Evolutionary conservation across 2,888 invertebrate species (phyloP), one percentile per base, ranked within the genome.

Genomic region (Crossocerus cetratus): DNA sequence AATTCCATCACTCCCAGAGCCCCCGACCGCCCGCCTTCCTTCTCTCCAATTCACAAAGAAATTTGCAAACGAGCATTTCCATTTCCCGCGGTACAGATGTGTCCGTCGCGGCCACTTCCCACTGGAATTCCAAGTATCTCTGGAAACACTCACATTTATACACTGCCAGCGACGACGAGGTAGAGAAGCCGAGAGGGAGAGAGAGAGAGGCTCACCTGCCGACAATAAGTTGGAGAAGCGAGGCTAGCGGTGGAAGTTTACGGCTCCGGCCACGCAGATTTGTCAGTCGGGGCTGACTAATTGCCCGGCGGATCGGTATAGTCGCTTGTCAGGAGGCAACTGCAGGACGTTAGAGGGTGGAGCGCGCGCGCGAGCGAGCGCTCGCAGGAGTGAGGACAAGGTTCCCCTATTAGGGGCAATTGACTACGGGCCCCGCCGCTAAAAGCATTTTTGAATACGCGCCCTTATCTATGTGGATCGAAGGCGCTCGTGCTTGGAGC

Each of bases 361-460:
- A 32, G 32, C 32, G 32, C 32, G 23, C n/a, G 21, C 14, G 23
- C n/a, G n/a, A n/a, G n/a, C n/a, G n/a, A n/a, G n/a, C n/a, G n/a
- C n/a, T n/a, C 42, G 32, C 32, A 61, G 65, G 65, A 65, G 65
- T 49, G 68, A 69, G 63, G 65, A 82, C 82, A 78, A 75, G 85
- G 65, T 83, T 83, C 80, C 69, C 81, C 86, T 87, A 86, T 86
- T 86, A 86, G 84, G 55, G 77, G 62, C 69, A 77, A 77, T 80
- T 72, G 78, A 58, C 65, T 75, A 64, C 42, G 45, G 22, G 16
- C 20, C 32, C 68, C 68, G 74, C 81, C 73, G 80, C 83, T 88
- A 88, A 89, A 88, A 89, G 89, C 88, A 86, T 89, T 89, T 84
- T 87, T 84, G 83, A 87, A 88, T 88, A 87, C 76, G 76, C 78